Base-by-base conservation (phyloP, 2,888 invertebrate genomes). In the Exocentrus adspersus region DNA sequence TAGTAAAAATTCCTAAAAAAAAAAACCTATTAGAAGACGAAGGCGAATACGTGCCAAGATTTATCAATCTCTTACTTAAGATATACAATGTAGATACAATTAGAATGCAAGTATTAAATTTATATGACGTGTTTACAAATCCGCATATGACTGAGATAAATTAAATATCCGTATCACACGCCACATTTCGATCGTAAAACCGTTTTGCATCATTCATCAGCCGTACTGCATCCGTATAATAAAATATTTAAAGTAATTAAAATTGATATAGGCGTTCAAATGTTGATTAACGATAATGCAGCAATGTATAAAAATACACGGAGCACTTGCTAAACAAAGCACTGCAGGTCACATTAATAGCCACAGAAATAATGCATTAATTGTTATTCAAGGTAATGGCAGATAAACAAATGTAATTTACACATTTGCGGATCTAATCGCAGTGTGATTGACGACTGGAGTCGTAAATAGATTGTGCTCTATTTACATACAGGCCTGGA, bases 371-470 rank as follows among this genome's bases (percentile, higher is more conserved):
- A 57, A 50, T 30, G 32, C 60, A 63, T 71, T 72, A 69, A 72
- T 74, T 74, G 71, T 65, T 65, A 74, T 74, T 74, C 72, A 74
- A 72, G 74, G 72, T 72, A 67, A 73, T 57, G 62, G 69, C 54
- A 46, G 66, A 69, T 68, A 67, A 68, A 72, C 64, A 69, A 68
- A 66, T 69, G 70, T 72, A 72, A 72, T 71, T 71, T 70, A 71
- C 71, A 66, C 68, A 67, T 72, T 74, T 71, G 65, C 74, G 74
- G 72, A 72, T 74, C 72, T 72, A 72, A 72, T 72, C 72, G 59
- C 53, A 64, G 52, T 46, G 42, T 70, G 69, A 72, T 72, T 71
- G 71, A 71, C 66, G 69, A 68, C 58, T 56, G 28, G 58, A 56
- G 21, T 64, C 58, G 58, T 58, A 60, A 67, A 67, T 67, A 62